phyloP scores from a whole-genome alignment of 2,888 invertebrate species.

The Apamea monoglypha region DNA sequence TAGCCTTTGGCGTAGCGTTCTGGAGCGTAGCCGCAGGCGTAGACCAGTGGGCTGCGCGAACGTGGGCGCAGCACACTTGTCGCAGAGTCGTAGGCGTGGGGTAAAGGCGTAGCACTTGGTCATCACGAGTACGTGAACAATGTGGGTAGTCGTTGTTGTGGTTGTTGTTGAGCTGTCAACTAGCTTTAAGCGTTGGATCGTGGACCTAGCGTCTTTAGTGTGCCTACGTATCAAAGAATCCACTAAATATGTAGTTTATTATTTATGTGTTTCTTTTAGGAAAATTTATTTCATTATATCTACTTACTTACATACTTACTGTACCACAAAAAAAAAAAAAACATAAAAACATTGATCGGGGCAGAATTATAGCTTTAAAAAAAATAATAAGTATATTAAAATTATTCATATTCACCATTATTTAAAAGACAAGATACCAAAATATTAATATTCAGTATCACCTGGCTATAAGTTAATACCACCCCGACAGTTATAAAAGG shows the following conservation, averaged over 20 bases:
- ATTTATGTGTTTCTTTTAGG: background rate
- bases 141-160: background rate
- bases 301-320: too few relatives aligned
- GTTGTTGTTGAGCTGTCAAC: background rate
- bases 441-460: background rate
- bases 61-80: background rate
- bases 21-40: constrained; percentile 20
- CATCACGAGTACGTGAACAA: background rate
- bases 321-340: too few relatives aligned
- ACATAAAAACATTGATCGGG: too few relatives aligned
- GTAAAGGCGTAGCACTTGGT: background rate
- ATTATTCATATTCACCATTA: background rate
- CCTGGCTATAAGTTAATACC: too few relatives aligned
- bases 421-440: background rate
- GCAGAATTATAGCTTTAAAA: too few relatives aligned
- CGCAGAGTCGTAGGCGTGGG: too few relatives aligned
- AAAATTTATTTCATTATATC: too few relatives aligned
- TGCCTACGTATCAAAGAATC: background rate
- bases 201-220: background rate
- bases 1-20: background rate
- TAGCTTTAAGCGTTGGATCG: background rate
- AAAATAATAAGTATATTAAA: too few relatives aligned
- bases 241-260: background rate
- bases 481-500: background rate
- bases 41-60: background rate